Evolutionary conservation across 2,113 vertebrate genomes (phyloP).

Genomic region (Bungarus multicinctus): DNA sequence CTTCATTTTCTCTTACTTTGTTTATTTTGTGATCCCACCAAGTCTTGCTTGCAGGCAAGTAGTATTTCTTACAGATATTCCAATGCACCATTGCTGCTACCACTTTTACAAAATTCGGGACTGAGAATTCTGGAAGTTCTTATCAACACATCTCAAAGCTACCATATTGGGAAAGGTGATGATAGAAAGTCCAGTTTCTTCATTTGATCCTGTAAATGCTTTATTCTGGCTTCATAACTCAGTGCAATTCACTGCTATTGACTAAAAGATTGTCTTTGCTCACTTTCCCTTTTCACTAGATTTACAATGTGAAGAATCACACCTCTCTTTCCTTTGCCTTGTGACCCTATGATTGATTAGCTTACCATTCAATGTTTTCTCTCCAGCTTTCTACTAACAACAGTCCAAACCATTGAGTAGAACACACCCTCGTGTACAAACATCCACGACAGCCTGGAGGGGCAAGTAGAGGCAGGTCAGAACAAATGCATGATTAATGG

Average conservation of each 20-base stretch:
- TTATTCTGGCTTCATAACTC: neutral
- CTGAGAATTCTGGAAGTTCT: neutral
- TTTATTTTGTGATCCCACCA: neutral
- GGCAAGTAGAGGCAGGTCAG: neutral
- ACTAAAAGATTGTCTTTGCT: neutral
- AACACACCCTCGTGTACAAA: neutral
- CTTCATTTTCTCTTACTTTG: neutral
- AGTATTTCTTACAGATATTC: neutral
- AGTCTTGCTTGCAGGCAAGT: neutral
- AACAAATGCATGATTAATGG: fast-evolving
- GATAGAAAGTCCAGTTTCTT: neutral
- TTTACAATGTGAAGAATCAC: neutral
- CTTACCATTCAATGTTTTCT: constrained; percentile 2
- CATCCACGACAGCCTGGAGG: neutral
- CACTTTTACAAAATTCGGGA: neutral
- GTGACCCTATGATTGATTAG: neutral
- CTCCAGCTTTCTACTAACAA: neutral
- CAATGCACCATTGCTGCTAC: neutral
- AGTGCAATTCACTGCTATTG: neutral
- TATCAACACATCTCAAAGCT: neutral
- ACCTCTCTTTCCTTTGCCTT: neutral
- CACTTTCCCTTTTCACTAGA: neutral
- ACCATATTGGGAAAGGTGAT: neutral
- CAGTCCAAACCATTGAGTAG: neutral
- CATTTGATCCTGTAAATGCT: neutral